Conservation (phyloP, 2,797 vertebrate species). For the Aphelocoma californica region DNA sequence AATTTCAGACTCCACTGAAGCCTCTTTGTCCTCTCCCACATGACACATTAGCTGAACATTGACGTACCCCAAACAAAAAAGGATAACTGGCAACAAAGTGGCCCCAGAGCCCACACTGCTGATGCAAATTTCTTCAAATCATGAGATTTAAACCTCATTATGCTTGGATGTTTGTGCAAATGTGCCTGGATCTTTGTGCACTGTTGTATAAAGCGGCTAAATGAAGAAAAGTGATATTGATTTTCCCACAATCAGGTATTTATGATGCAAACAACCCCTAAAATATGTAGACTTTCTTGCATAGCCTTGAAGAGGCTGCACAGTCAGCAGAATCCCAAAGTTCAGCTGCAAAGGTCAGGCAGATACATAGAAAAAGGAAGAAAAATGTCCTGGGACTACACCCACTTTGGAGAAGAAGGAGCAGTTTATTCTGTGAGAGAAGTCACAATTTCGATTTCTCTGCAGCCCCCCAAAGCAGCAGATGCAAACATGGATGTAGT, state of each 20-base stretch:
- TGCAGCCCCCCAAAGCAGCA: background rate
- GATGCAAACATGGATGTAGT: background rate
- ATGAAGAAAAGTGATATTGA: background rate
- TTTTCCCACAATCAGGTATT: background rate
- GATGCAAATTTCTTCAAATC: background rate
- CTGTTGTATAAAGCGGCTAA: background rate
- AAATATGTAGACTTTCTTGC: background rate
- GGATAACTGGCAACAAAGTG: background rate
- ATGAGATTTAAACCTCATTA: background rate
- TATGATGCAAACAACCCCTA: background rate
- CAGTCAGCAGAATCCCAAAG: background rate
- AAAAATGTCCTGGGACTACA: background rate
- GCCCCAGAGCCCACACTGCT: background rate
- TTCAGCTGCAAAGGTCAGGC: constrained; percentile 13
- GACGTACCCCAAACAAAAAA: background rate
- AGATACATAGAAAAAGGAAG: background rate
- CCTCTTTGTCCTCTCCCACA: constrained; percentile 2
- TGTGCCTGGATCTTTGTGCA: background rate
- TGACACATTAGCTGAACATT: background rate
- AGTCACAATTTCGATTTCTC: background rate
- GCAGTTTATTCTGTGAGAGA: background rate
- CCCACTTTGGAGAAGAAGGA: background rate
- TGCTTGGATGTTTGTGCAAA: background rate
- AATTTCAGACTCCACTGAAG: background rate
- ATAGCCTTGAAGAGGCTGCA: background rate